Evolutionary conservation across 2,888 invertebrate species (phyloP), one percentile per base, ranked within the genome.

Genomic region (Polyommatus icarus): DNA sequence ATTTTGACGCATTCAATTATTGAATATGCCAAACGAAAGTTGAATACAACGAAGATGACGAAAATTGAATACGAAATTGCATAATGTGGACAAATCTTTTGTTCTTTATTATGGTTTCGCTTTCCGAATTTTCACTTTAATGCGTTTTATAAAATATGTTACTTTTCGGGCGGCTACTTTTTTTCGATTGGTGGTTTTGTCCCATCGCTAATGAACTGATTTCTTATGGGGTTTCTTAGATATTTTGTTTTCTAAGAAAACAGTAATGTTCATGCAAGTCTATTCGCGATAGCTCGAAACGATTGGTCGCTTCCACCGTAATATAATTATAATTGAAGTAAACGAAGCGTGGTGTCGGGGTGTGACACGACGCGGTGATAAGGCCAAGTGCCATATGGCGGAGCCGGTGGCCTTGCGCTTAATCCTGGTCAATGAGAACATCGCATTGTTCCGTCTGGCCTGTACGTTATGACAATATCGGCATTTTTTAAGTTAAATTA

Each of bases 341-440:
- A 73, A 24, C 46, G 24, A 24, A 50, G 50, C 20, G 29, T 29
- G 40, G 20, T 50, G 20, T 50, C 54, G 24, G 75, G 50, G 75
- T 50, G 50, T 54, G 75, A 54, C 67, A 67, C 77, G 73, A 5
- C 15, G 29, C 78, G 59, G 50, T 61, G 61, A 67, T 80, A 82
- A 83, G 83, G 83, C 81, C 83, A 79, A 50, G 76, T 71, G 78
- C 81, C 83, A 83, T 82, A 83, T 83, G 83, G 83, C 79, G 72
- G 46, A 75, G 79, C 77, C 40, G 77, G 73, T 77, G 82, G 76
- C 83, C 83, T 83, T 80, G 82, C 61, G 50, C 50, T 76, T 57
- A 71, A 72, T 71, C 36, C 29, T 57, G 20, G 79, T 81, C 79
- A 80, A 80, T 78, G 78, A 78, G 78, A 81, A 77, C 77, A 29